Conservation (phyloP, 2,113 vertebrate species). For the Carollia perspicillata region DNA sequence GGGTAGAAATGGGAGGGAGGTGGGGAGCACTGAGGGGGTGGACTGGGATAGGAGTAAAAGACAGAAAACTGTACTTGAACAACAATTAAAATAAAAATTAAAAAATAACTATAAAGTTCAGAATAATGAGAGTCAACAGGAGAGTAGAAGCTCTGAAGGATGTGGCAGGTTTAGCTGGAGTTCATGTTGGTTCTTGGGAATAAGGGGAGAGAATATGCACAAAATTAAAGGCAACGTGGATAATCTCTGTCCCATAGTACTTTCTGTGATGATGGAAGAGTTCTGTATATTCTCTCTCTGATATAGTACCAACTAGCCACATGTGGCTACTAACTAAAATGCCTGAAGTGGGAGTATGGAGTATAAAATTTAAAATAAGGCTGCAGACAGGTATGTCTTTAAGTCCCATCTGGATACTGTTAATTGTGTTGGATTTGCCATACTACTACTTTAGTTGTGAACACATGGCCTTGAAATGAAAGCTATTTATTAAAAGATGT, state of each 20-base stretch:
- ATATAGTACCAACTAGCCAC: not conserved
- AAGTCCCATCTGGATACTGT: not conserved
- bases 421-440: not conserved
- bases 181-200: not conserved
- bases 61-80: no score
- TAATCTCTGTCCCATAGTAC: not conserved
- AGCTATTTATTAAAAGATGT: not conserved
- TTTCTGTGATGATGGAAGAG: not conserved
- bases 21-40: no score
- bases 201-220: not conserved
- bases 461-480: not conserved
- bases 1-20: no score
- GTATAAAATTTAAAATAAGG: not conserved
- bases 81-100: no score
- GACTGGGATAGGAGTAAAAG: no score
- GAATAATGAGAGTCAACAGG: not conserved
- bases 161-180: not conserved
- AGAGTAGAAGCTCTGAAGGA: not conserved
- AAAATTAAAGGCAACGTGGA: not conserved
- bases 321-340: not conserved
- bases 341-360: not conserved
- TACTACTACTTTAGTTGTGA: not conserved
- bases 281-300: not conserved
- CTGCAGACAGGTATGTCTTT: not conserved
- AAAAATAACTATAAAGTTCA: not conserved